phyloP scores from a whole-genome alignment of 30 jellyfish, hydroid and myxozoan genomes.

The Turritopsis dohrnii region DNA sequence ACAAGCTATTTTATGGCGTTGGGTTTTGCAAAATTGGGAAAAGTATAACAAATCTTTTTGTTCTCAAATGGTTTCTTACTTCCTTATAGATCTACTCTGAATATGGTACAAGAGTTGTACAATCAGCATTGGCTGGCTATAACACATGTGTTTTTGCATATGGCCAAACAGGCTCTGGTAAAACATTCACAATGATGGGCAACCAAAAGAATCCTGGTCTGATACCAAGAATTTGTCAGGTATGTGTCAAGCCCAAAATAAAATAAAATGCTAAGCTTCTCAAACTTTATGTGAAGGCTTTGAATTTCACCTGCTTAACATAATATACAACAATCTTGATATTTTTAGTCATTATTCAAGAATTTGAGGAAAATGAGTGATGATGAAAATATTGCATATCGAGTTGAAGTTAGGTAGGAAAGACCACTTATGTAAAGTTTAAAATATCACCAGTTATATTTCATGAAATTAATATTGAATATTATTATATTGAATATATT shows the following conservation, averaged over 20 bases:
- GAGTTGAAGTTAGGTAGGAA: conserved; percentile 85
- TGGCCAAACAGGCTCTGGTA: conserved; percentile 98
- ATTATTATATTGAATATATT: no score
- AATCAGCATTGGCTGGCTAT: conserved; percentile 77
- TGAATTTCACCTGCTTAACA: no score
- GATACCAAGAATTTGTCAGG: conserved; percentile 95
- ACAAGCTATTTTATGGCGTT: no score
- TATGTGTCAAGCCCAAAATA: conserved; percentile 8
- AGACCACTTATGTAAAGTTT: neutral
- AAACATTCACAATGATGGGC: conserved; percentile 87
- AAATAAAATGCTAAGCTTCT: no score
- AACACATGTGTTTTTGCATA: conserved; percentile 92
- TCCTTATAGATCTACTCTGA: conserved; percentile 53
- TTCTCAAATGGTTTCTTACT: neutral
- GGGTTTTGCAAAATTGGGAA: neutral
- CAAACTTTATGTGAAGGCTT: no score
- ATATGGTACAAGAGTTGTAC: conserved; percentile 70
- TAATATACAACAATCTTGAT: neutral
- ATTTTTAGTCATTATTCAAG: conserved; percentile 58
- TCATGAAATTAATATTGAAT: no score
- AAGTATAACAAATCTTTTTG: no score
- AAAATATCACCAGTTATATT: no score
- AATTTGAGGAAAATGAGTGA: conserved; percentile 50
- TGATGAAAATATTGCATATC: conserved; percentile 64
- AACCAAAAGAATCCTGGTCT: conserved; percentile 56